phyloP scores from a whole-genome alignment of 2,888 invertebrate species.

The Agrenia bidenticulata region DNA sequence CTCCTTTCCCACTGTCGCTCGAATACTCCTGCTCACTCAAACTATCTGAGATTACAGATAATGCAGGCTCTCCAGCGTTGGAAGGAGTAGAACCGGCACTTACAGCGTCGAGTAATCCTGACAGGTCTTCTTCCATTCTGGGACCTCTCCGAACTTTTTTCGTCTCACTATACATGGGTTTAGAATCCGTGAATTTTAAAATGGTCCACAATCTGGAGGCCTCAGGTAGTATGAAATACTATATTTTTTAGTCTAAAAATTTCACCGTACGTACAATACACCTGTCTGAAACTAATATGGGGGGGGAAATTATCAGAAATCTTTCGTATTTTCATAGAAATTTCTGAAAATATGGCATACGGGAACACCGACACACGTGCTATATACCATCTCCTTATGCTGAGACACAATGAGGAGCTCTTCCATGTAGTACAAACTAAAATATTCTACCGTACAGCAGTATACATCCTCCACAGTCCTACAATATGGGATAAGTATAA shows the following conservation, averaged over 20 bases:
- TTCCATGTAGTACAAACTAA: not conserved
- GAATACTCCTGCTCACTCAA: slow-evolving; percentile 44
- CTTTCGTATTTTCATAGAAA: slow-evolving; percentile 2
- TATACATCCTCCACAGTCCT: no score
- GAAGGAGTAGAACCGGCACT: slow-evolving; percentile 13
- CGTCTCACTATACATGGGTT: not conserved
- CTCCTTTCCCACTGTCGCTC: slow-evolving; percentile 81
- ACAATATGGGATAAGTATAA: no score
- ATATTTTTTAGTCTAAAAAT: not conserved
- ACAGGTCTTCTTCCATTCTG: slow-evolving; percentile 1
- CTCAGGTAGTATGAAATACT: not conserved
- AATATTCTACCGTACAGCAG: no score
- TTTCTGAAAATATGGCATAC: not conserved
- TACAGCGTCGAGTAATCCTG: slow-evolving; percentile 1
- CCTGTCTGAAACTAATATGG: not conserved
- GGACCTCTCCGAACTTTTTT: not conserved
- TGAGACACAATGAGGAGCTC: not conserved
- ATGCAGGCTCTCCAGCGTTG: slow-evolving; percentile 21
- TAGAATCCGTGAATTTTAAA: not conserved
- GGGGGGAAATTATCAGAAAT: not conserved
- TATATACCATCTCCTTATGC: not conserved
- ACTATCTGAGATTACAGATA: slow-evolving; percentile 39
- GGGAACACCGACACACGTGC: slow-evolving; percentile 6
- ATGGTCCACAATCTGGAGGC: slow-evolving; percentile 5
- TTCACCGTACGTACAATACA: no score